Conservation (phyloP, 1,140 invertebrate species). For the Ceratina calcarata region DNA sequence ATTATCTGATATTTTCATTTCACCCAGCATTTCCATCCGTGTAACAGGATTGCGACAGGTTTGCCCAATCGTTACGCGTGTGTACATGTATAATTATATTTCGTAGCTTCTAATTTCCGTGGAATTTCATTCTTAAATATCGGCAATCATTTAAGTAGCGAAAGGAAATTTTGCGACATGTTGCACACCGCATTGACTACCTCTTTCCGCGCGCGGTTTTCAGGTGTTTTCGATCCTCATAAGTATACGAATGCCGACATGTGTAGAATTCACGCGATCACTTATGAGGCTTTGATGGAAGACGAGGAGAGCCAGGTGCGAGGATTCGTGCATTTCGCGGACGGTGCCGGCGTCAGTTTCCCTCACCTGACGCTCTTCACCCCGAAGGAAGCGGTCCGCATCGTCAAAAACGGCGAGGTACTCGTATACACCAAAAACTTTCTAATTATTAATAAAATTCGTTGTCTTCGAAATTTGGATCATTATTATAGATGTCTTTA, state of each 20-base stretch:
- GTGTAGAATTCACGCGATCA: constrained; percentile 88
- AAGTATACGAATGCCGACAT: constrained; percentile 89
- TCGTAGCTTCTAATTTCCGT: neutral
- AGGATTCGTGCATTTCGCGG: constrained; percentile 87
- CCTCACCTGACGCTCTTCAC: constrained; percentile 88
- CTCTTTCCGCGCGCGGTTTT: constrained; percentile 4
- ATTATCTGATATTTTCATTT: neutral
- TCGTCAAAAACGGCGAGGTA: constrained; percentile 90
- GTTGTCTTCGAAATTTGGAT: no score
- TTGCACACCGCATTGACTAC: neutral
- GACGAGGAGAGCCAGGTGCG: constrained; percentile 90
- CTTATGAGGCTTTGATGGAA: constrained; percentile 90
- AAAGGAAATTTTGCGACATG: neutral
- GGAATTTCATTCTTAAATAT: neutral
- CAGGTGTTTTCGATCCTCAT: constrained; percentile 90
- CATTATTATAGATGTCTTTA: no score
- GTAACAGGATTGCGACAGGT: neutral
- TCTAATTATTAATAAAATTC: no score
- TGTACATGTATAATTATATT: no score
- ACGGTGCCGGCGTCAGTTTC: constrained; percentile 87
- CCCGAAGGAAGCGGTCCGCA: constrained; percentile 87
- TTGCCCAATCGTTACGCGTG: neutral
- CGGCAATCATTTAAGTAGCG: no score
- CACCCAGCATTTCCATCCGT: neutral
- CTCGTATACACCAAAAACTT: no score